phyloP scores from a whole-genome alignment of 1,140 invertebrate species.

The Leptestheria dahalacensis region DNA sequence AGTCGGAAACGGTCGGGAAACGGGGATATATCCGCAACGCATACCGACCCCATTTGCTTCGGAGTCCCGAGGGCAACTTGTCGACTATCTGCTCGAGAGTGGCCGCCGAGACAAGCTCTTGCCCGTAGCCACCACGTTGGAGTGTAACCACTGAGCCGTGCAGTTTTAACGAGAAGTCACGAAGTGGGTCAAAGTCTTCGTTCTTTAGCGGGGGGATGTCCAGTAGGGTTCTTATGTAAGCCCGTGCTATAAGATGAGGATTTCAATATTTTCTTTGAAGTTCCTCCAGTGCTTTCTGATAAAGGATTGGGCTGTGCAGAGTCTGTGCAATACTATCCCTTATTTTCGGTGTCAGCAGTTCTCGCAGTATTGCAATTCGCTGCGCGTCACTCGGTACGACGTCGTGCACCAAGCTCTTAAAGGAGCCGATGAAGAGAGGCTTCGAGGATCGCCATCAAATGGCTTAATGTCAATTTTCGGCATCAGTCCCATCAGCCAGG shows the following conservation, averaged over 20 bases:
- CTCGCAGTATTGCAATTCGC: neutral
- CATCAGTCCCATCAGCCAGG: neutral
- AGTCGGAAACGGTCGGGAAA: neutral
- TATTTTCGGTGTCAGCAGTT: slow-evolving; percentile 1
- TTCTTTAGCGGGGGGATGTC: neutral
- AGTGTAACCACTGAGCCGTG: slow-evolving; percentile 3
- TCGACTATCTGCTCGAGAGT: neutral
- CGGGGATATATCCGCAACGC: neutral
- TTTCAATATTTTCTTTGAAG: neutral
- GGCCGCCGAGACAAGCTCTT: neutral
- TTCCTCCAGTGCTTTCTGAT: neutral
- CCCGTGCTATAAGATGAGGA: neutral
- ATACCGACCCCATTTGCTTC: neutral
- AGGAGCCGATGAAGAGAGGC: neutral
- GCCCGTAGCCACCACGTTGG: neutral
- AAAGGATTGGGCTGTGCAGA: neutral
- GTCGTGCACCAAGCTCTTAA: slow-evolving; percentile 6
- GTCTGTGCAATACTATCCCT: slow-evolving; percentile 1
- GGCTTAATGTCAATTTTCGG: neutral
- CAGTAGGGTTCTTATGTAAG: neutral
- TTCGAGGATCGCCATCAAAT: neutral
- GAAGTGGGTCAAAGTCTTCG: slow-evolving; percentile 2
- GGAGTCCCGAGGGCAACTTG: neutral
- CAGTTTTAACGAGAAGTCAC: neutral
- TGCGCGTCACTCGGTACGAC: slow-evolving; percentile 1